phyloP scores from a whole-genome alignment of 2,113 vertebrate genomes.

The Lipophrys pholis region DNA sequence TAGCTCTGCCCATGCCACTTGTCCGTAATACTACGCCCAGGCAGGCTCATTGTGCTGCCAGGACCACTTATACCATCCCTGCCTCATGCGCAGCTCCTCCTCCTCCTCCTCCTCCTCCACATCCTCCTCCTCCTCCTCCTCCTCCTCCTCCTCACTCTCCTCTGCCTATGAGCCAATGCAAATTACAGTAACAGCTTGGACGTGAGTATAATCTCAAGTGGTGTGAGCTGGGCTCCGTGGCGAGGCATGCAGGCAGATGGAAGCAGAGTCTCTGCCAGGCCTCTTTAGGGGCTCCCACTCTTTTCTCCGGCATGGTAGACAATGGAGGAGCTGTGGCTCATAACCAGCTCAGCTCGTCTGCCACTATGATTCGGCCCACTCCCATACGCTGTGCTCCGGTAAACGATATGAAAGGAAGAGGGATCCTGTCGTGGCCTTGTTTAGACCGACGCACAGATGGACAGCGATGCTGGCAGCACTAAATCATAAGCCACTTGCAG shows the following conservation, averaged over 20 bases:
- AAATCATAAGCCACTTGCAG: slow-evolving; percentile 21
- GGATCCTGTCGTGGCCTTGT: slow-evolving; percentile 31
- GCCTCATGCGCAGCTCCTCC: slow-evolving; percentile 73
- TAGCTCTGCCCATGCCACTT: slow-evolving; percentile 53
- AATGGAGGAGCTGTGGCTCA: slow-evolving; percentile 71
- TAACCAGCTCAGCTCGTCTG: slow-evolving; percentile 62
- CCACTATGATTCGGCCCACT: slow-evolving; percentile 55
- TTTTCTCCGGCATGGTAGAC: slow-evolving; percentile 70
- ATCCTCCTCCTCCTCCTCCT: slow-evolving; percentile 54
- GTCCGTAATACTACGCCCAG: slow-evolving; percentile 55
- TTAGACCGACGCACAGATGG: slow-evolving; percentile 48
- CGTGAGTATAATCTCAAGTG: slow-evolving; percentile 77
- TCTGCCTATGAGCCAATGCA: slow-evolving; percentile 77
- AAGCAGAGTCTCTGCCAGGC: slow-evolving; percentile 70
- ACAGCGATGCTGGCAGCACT: slow-evolving; percentile 23
- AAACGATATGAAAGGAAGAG: slow-evolving; percentile 46
- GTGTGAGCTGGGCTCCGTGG: slow-evolving; percentile 70
- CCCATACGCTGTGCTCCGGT: slow-evolving; percentile 39
- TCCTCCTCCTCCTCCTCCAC: slow-evolving; percentile 11
- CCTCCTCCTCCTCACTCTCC: slow-evolving; percentile 56
- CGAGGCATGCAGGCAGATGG: slow-evolving; percentile 73
- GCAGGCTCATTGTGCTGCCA: slow-evolving; percentile 72
- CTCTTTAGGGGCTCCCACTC: slow-evolving; percentile 74
- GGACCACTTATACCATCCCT: slow-evolving; percentile 70
- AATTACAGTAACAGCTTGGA: slow-evolving; percentile 84